A percentile compares a stretch with the other conserved stretches of the same genome.
Conservation (phyloP, 2,888 invertebrate species). For the Athrips mouffetella region DNA sequence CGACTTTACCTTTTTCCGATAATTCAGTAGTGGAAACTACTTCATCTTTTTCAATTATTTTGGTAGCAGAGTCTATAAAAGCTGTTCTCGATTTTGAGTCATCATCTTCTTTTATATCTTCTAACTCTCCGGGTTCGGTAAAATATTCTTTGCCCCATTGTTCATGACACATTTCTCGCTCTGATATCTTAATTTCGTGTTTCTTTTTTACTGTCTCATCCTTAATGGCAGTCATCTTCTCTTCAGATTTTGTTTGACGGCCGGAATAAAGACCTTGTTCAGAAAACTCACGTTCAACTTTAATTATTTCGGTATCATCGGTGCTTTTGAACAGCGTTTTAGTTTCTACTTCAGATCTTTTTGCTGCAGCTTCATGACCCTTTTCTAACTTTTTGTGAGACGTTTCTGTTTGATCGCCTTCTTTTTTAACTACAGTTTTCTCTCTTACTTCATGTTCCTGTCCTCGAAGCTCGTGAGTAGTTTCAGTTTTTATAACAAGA, state of each 20-base stretch:
- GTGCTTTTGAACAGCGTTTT: slow-evolving; percentile 65
- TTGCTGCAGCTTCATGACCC: slow-evolving; percentile 72
- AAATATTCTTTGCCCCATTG: slow-evolving; percentile 78
- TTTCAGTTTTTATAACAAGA: slow-evolving; percentile 67
- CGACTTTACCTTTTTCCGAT: slow-evolving; percentile 67
- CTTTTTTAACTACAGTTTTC: slow-evolving; percentile 63
- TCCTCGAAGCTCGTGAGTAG: slow-evolving; percentile 64
- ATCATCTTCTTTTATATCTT: slow-evolving; percentile 67
- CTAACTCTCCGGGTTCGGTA: slow-evolving; percentile 67
- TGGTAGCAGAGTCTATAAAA: slow-evolving; percentile 63
- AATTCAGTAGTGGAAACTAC: slow-evolving; percentile 62
- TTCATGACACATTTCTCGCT: slow-evolving; percentile 71
- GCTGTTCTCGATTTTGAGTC: slow-evolving; percentile 59
- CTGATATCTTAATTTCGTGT: slow-evolving; percentile 73
- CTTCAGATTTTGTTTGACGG: slow-evolving; percentile 67
- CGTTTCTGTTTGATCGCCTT: slow-evolving; percentile 71
- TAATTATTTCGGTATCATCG: slow-evolving; percentile 62
- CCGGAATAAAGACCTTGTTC: slow-evolving; percentile 71
- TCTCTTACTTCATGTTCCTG: slow-evolving; percentile 73
- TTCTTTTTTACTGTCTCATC: slow-evolving; percentile 70
- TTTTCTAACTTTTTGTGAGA: slow-evolving; percentile 74
- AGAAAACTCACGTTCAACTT: slow-evolving; percentile 64
- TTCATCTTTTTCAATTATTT: slow-evolving; percentile 71
- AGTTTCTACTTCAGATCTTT: slow-evolving; percentile 67
- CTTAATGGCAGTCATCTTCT: slow-evolving; percentile 71